A percentile compares a stretch with the other conserved stretches of the same genome.
phyloP scores from a whole-genome alignment of 2,888 invertebrate genomes.

The Pilophorus perplexus region DNA sequence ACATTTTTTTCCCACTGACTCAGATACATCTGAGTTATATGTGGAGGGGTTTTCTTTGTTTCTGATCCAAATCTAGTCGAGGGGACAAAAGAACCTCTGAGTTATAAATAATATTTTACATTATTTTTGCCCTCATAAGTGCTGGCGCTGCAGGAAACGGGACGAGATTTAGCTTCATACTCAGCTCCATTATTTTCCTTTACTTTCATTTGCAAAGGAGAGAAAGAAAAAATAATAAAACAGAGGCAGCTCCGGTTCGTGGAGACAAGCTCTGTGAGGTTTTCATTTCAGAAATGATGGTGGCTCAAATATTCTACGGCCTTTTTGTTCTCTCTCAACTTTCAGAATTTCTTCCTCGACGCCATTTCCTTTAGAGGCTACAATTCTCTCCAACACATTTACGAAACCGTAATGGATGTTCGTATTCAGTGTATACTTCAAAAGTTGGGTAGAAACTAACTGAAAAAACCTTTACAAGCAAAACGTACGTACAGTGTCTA shows the following conservation, averaged over 20 bases:
- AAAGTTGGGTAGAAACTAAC: too few relatives aligned
- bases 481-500: too few relatives aligned
- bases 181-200: constrained; percentile 39
- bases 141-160: constrained; percentile 36
- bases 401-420: too few relatives aligned
- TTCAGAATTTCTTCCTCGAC: neutral
- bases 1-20: constrained; percentile 43
- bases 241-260: constrained; percentile 4
- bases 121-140: constrained; percentile 42
- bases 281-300: constrained; percentile 26
- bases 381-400: too few relatives aligned
- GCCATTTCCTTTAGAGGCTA: too few relatives aligned
- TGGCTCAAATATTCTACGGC: constrained; percentile 15
- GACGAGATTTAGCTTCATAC: constrained; percentile 36
- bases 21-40: constrained; percentile 46
- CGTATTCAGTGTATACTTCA: too few relatives aligned
- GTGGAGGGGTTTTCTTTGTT: constrained; percentile 44
- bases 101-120: constrained; percentile 42
- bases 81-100: constrained; percentile 38
- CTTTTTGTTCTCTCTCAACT: constrained; percentile 1
- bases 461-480: too few relatives aligned
- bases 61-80: constrained; percentile 42
- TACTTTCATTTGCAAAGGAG: constrained; percentile 33
- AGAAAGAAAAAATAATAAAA: constrained; percentile 19
- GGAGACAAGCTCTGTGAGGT: constrained; percentile 17